These are phyloP conservation scores for Cavia porcellus DNA, from an alignment of 2,113 vertebrate species.

Conservation along the genomic window DNA sequence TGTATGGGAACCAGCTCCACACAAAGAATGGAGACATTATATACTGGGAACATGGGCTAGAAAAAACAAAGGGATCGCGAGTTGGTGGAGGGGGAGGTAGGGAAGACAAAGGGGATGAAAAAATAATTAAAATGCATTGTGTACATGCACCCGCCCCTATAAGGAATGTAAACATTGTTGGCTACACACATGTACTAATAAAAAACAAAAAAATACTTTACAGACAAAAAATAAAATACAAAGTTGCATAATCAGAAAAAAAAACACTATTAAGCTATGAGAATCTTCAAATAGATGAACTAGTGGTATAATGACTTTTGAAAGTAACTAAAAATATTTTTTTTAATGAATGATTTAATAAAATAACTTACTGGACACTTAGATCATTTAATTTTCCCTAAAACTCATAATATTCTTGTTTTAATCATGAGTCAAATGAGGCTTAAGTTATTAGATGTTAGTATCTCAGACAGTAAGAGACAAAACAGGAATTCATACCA, in stretches of 20 bases:
- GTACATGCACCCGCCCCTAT: neutral
- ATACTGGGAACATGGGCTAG: neutral
- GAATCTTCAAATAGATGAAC: neutral
- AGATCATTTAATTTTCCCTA: conserved; percentile 15
- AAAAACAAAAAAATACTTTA: neutral
- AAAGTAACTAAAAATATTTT: conserved; percentile 3
- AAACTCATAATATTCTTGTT: neutral
- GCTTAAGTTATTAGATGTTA: neutral
- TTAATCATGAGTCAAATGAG: neutral
- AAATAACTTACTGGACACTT: neutral
- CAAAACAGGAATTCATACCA: neutral
- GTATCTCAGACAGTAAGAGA: neutral
- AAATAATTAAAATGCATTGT: neutral
- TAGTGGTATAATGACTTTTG: neutral
- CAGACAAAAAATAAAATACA: neutral
- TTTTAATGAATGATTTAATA: neutral
- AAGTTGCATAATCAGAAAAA: neutral
- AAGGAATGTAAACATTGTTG: neutral
- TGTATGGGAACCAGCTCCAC: neutral
- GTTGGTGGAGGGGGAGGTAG: neutral
- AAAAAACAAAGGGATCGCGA: neutral
- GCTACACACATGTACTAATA: neutral
- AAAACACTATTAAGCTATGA: neutral
- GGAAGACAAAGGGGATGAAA: neutral
- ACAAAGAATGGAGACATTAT: neutral